phyloP scores from a whole-genome alignment of 1,140 invertebrate genomes.

The Geopemphigus sp. region DNA sequence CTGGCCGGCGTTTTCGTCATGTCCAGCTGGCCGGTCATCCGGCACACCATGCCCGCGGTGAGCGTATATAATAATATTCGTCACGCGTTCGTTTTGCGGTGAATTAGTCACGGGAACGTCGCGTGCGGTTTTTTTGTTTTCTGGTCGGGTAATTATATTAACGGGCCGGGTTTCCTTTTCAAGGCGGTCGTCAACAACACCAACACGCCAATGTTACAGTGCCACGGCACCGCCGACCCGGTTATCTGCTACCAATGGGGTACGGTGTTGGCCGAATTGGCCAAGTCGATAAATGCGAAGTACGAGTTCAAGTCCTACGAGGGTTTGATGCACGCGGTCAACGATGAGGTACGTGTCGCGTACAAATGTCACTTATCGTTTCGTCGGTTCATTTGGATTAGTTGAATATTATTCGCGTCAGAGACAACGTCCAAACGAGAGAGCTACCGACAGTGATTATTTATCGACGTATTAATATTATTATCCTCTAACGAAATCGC shows the following conservation, averaged over 20 bases:
- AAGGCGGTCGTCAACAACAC: constrained; percentile 7
- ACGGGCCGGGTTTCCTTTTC: neutral
- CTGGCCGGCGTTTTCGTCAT: constrained; percentile 87
- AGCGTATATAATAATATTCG: too few relatives aligned
- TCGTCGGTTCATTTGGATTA: too few relatives aligned
- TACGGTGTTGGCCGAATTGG: neutral
- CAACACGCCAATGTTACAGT: constrained; percentile 32
- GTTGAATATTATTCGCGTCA: too few relatives aligned
- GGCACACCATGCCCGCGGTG: constrained; percentile 75
- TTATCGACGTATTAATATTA: too few relatives aligned
- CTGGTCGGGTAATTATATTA: too few relatives aligned
- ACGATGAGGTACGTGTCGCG: neutral
- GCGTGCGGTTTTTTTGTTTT: too few relatives aligned
- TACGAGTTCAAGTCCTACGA: constrained; percentile 11
- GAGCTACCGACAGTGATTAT: too few relatives aligned
- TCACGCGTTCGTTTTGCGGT: too few relatives aligned
- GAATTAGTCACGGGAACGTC: too few relatives aligned
- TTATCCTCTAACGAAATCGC: too few relatives aligned
- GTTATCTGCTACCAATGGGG: constrained; percentile 28
- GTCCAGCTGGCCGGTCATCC: constrained; percentile 92
- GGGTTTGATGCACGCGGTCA: constrained; percentile 26
- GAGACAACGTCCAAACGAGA: too few relatives aligned
- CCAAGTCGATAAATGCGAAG: neutral
- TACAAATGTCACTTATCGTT: too few relatives aligned
- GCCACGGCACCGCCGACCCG: constrained; percentile 26